Evolutionary conservation across 2,888 invertebrate species (phyloP).

Genomic region (Mesoligia furuncula): DNA sequence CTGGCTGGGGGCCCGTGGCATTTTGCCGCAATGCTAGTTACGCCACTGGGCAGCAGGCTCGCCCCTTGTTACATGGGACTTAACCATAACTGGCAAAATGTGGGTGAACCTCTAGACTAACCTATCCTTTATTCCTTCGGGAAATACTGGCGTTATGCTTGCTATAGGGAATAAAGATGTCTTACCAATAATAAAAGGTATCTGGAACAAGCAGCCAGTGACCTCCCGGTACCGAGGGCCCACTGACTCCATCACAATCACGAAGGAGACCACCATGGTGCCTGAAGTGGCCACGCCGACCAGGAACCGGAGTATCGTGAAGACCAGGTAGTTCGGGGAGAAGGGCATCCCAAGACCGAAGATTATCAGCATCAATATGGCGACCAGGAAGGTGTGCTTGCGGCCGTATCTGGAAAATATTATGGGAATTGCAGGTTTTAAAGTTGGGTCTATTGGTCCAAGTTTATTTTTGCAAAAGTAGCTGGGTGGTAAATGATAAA

Average conservation of each 20-base stretch:
- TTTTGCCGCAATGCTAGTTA: no score
- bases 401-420: constrained; percentile 92
- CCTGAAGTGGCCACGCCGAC: constrained; percentile 94
- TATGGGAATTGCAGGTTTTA: not conserved
- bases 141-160: no score
- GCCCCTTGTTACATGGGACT: no score
- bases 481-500: not conserved
- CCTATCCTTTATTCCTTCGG: no score
- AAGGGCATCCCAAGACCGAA: constrained; percentile 93
- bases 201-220: constrained; percentile 92
- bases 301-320: constrained; percentile 92
- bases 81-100: no score
- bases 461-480: not conserved
- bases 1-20: no score
- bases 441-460: not conserved
- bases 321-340: constrained; percentile 90
- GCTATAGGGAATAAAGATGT: not conserved
- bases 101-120: no score
- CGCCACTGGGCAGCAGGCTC: no score
- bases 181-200: constrained; percentile 92
- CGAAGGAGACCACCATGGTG: constrained; percentile 94
- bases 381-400: constrained; percentile 92
- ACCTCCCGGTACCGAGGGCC: constrained; percentile 89
- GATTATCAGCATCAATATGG: constrained; percentile 92
- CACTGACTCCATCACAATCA: constrained; percentile 92